Evolutionary conservation across 1,140 invertebrate genomes (phyloP).

Genomic region (Pantala flavescens): DNA sequence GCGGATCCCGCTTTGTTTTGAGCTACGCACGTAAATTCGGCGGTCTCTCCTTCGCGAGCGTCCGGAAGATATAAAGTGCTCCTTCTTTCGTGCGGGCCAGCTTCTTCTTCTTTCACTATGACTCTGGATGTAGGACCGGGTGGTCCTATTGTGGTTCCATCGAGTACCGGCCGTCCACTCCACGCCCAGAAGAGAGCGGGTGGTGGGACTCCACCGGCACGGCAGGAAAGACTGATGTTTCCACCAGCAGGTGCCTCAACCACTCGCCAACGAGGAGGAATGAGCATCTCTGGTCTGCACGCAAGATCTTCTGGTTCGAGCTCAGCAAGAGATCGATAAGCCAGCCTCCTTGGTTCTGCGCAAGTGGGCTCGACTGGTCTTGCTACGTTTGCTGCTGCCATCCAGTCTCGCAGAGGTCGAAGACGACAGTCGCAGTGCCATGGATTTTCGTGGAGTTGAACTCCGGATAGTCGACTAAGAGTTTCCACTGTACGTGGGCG

Average conservation of each 20-base stretch:
- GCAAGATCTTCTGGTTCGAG: constrained; percentile 73
- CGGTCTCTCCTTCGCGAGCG: constrained; percentile 75
- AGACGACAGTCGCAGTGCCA: constrained; percentile 84
- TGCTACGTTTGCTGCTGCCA: constrained; percentile 71
- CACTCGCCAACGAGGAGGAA: constrained; percentile 50
- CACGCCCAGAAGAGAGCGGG: constrained; percentile 77
- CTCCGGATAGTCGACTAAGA: constrained; percentile 60
- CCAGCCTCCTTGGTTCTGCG: constrained; percentile 50
- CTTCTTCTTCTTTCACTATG: constrained; percentile 65
- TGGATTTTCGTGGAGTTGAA: constrained; percentile 82
- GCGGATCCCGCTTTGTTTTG: constrained; percentile 84
- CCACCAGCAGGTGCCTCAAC: constrained; percentile 67
- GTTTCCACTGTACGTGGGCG: constrained; percentile 59
- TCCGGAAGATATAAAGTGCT: constrained; percentile 75
- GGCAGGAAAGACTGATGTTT: constrained; percentile 72
- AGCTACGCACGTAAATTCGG: constrained; percentile 81
- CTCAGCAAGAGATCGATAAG: constrained; percentile 59
- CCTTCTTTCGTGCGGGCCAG: constrained; percentile 51
- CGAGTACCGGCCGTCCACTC: constrained; percentile 67
- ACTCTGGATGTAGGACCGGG: constrained; percentile 56
- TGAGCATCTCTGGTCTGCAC: constrained; percentile 70
- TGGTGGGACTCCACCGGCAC: constrained; percentile 66
- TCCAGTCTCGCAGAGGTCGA: constrained; percentile 70
- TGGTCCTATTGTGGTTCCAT: constrained; percentile 56
- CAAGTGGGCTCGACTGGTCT: constrained; percentile 65